These are phyloP conservation scores for Oreochromis mossambicus DNA, from an alignment of 2,797 vertebrate genomes.

Conservation along the genomic window DNA sequence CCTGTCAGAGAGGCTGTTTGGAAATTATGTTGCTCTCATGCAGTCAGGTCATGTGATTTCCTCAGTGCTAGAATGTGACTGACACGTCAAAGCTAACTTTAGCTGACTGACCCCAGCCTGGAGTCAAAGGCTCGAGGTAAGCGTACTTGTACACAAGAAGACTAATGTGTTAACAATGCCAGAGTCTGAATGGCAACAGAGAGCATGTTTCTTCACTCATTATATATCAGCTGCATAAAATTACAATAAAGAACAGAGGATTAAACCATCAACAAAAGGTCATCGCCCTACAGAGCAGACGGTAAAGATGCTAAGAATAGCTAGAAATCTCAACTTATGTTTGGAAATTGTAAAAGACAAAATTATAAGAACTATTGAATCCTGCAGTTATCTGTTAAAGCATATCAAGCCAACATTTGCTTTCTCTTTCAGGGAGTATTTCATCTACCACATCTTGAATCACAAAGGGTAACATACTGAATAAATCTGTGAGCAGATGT, in stretches of 20 bases:
- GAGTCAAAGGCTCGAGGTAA: neutral
- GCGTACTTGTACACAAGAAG: rapidly evolving
- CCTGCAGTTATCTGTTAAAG: neutral
- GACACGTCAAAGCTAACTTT: neutral
- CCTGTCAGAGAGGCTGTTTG: neutral
- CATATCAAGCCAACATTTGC: neutral
- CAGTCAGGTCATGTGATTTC: neutral
- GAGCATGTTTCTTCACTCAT: neutral
- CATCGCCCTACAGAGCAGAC: neutral
- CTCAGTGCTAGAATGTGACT: neutral
- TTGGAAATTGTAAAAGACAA: neutral
- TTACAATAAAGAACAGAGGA: neutral
- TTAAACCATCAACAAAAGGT: constrained; percentile 3
- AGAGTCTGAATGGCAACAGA: neutral
- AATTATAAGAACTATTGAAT: neutral
- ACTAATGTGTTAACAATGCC: neutral
- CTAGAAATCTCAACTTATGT: neutral
- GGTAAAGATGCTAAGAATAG: neutral
- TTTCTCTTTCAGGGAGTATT: neutral
- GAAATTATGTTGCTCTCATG: neutral
- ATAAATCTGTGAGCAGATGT: neutral
- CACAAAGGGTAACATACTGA: neutral
- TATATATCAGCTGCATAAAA: neutral
- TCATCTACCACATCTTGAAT: neutral
- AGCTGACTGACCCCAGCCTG: neutral